Base-by-base conservation (phyloP, 1,140 invertebrate genomes). In the Drosophila sturtevanti region DNA sequence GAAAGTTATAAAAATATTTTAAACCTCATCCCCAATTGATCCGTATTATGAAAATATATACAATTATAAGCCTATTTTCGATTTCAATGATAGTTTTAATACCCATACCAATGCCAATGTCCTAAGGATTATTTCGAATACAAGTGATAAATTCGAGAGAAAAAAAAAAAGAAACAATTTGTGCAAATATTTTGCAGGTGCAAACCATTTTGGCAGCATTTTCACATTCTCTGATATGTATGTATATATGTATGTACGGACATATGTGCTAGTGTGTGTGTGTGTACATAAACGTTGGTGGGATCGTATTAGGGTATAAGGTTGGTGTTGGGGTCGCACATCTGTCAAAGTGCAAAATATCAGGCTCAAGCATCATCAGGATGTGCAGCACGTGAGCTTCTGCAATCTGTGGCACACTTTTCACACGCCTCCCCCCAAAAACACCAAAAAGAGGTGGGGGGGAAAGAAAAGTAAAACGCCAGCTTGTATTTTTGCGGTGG, bases 321-420 rank as follows among this genome's bases (percentile, higher is more conserved):
- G 51, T 65, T 41, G 44, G 54, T 38, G 34, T 51, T 63, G 74
- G 69, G 73, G 63, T 48, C 41, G 41, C 41, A 21, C 70, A 74
- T 68, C 35, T 65, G 65, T 68, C 70, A 82, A 74, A 68, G 56
- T 70, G 67, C 62, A 71, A 72, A 82, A 78, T 78, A 82, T 78
- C 65, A 62, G 63, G 63, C 78, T 70, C 59, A 68, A 72, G 72
- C 66, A 67, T 34, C 63, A 54, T 56, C 74, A 35, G 65, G 58
- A 72, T 55, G 34, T 38, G 12, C 11, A 27, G 81, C 77, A 81
- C 73, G 81, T 86, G 81, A 70, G 63, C 56, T 63, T 52, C 73
- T 65, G 73, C 60, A 85, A 81, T 81, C 81, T 81, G 81, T 71
- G 61, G 70, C 60, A 65, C 67, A 74, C 75, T 74, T 76, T 78